These are phyloP conservation scores for Smutsia temminckii DNA, from an alignment of 2,797 vertebrate species.

Conservation along the genomic window DNA sequence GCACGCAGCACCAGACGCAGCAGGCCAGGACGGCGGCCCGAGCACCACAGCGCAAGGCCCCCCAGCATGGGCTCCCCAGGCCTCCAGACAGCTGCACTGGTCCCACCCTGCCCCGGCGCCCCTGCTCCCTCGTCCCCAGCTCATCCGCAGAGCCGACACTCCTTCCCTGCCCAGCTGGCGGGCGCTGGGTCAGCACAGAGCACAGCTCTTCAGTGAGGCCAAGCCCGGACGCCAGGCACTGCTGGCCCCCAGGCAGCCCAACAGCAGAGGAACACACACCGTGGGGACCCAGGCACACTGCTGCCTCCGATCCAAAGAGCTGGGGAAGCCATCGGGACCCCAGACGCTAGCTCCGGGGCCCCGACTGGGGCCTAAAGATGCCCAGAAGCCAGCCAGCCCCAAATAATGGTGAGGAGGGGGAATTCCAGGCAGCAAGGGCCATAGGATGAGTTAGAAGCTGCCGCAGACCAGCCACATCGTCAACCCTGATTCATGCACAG, in stretches of 20 bases:
- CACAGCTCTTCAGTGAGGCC: background rate
- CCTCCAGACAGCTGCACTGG: background rate
- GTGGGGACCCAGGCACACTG: too few relatives aligned
- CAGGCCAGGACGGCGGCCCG: background rate
- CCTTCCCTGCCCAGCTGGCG: background rate
- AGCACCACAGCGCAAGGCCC: fast-evolving
- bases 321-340: too few relatives aligned
- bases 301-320: background rate
- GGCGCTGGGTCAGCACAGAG: background rate
- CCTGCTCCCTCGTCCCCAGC: background rate
- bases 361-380: background rate
- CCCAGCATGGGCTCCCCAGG: background rate
- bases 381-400: background rate
- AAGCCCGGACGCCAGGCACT: background rate
- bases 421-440: background rate
- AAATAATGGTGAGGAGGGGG: background rate
- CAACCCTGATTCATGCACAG: background rate
- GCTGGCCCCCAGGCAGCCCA: background rate
- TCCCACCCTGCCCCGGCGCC: background rate
- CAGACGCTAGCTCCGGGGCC: background rate
- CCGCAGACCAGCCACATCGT: too few relatives aligned
- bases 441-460: background rate
- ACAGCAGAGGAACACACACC: background rate
- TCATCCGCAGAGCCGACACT: background rate
- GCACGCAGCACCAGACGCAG: fast-evolving